Base-by-base conservation (phyloP, 1,140 invertebrate species). In the Brachionus rotundiformis region DNA sequence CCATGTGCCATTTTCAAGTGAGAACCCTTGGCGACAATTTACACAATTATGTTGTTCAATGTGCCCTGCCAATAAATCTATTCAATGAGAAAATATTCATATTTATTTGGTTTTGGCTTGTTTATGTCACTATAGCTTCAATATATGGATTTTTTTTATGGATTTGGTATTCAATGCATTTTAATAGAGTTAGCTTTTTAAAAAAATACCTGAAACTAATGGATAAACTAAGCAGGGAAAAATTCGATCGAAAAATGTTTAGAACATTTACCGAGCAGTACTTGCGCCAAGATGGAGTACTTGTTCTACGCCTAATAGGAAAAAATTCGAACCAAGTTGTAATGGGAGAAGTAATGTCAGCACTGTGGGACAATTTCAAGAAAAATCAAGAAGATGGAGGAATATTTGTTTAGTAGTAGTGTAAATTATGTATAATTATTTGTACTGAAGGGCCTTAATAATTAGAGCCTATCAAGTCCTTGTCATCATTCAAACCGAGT, bases 71-170 rank as follows among this genome's bases (percentile, higher is more conserved):
- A 80, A 90, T 90, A 59, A 90, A 90, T 83, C 85, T 90, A 27
- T 90, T 90, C 84, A 90, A 90, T 83, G 89, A 90, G 83, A 90
- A 90, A 84, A 89, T 90, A 23, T 90, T 90, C 83, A 87, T 90
- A 76, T 89, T 90, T 82, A 83, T 90, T 36, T 90, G 90, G 89
- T 90, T 90, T 84, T 90, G 90, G 90, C 88, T 89, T 49, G 88
- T 90, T 11, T 89, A 90, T 84, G 87, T 90, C 10, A 86, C 88
- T 65, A 83, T 88, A 16, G 85, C 89, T 19, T 88, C 89, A 10
- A 84, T 88, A 68, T 86, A 89, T 82, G 86, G 84, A 81, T 85
- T 88, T 59, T 63, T 87, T 5, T 81, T 84, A 10, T 89, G 87
- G 87, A 83, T 88, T 5, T 87, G 81, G 80, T 63, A 82, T 11